Conservation (phyloP, 2,797 vertebrate species). For the Pogoniulus pusillus region DNA sequence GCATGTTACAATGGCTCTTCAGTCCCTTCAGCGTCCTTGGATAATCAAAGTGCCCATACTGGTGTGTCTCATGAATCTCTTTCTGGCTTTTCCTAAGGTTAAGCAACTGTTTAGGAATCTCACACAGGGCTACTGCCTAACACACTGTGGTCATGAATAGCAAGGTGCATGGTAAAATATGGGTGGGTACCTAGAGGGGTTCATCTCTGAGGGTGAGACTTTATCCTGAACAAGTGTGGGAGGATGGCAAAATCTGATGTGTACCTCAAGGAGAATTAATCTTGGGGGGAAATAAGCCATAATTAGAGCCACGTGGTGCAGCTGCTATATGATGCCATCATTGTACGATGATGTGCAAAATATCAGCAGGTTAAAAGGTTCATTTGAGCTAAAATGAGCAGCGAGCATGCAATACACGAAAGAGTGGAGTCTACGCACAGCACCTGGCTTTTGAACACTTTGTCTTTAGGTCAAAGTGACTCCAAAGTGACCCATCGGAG, state of each 20-base stretch:
- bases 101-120: neutral
- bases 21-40: neutral
- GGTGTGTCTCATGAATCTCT: neutral
- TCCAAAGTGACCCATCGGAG: neutral
- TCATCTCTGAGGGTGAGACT: too few species aligned
- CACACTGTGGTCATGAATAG: neutral
- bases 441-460: neutral
- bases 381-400: neutral
- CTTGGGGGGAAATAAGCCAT: too few species aligned
- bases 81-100: neutral
- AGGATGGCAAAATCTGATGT: too few species aligned
- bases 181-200: neutral
- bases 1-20: neutral
- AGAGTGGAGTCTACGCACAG: neutral
- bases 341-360: too few species aligned
- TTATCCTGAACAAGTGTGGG: too few species aligned
- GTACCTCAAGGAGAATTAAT: too few species aligned
- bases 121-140: neutral
- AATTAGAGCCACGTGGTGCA: too few species aligned
- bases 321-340: too few species aligned
- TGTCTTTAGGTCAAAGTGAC: neutral
- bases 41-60: neutral
- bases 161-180: neutral
- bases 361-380: neutral
- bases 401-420: fast-evolving